A percentile compares a stretch with the other conserved stretches of the same genome.
Evolutionary conservation across 1,140 invertebrate genomes (phyloP).

Genomic region (Heliconius melpomene): DNA sequence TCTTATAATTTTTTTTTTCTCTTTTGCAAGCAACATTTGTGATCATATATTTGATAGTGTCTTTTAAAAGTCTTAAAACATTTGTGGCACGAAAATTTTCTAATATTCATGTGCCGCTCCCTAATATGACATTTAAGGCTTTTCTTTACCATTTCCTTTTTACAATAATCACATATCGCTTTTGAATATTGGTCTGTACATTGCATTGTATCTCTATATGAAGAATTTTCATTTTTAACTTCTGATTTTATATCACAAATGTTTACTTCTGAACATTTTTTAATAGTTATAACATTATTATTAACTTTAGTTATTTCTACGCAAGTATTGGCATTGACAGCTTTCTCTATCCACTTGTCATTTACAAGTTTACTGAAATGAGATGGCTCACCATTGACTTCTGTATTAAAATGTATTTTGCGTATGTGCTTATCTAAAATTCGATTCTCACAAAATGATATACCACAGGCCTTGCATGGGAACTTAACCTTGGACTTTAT

Average conservation of each 20-base stretch:
- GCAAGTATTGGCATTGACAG: slow-evolving; percentile 45
- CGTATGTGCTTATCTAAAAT: slow-evolving; percentile 55
- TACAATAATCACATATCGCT: slow-evolving; percentile 64
- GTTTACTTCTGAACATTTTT: slow-evolving; percentile 42
- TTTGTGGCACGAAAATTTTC: slow-evolving; percentile 49
- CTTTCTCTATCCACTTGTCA: slow-evolving; percentile 62
- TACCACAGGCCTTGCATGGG: slow-evolving; percentile 48
- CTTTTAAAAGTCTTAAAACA: slow-evolving; percentile 49
- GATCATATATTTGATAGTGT: slow-evolving; percentile 52
- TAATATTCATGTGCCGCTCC: slow-evolving; percentile 55
- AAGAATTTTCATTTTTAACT: neutral
- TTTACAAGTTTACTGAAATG: slow-evolving; percentile 49
- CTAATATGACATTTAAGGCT: slow-evolving; percentile 57
- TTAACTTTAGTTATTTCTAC: slow-evolving; percentile 64
- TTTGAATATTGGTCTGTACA: slow-evolving; percentile 47
- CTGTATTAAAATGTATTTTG: slow-evolving; percentile 52
- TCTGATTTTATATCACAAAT: slow-evolving; percentile 14
- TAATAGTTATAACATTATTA: slow-evolving; percentile 56
- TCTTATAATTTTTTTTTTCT: neutral
- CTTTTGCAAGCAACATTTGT: slow-evolving; percentile 45
- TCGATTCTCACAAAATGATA: slow-evolving; percentile 52
- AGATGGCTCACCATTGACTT: slow-evolving; percentile 31
- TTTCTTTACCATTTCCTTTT: slow-evolving; percentile 67
- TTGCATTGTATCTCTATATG: slow-evolving; percentile 14
- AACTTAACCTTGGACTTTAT: slow-evolving; percentile 31